Evolutionary conservation across 2,113 vertebrate genomes (phyloP), one percentile per base, ranked within the genome.

Genomic region (Cryptoleucopteryx plumbea): DNA sequence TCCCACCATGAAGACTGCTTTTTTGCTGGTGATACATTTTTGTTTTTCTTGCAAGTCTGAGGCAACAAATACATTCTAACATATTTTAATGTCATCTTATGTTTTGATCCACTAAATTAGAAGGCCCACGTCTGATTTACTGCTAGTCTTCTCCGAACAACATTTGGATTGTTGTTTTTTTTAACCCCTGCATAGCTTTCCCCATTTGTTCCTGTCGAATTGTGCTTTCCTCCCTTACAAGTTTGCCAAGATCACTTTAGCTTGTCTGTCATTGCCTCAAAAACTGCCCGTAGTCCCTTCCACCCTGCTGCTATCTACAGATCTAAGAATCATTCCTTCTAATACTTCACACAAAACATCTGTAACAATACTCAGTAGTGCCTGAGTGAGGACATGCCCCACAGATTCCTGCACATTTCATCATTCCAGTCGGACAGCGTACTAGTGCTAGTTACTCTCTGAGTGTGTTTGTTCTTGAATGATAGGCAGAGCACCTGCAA

Each of bases 391-490:
- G 55, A 21, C 29, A 21, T 1, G 19, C 4, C 27, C 8, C 22
- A 58, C 12, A 45, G 12, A 20, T 15, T 92, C 32, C 62, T 18
- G 11, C 11, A 11, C 16, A 19, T 36, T 77, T 80, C 62, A 88
- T 32, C 32, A 21, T 65, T 81, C 34, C 43, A 59, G 36, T 61
- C 9, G 34, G 53, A 72, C 12, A 38, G 15, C 1, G 2, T 7
- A 22, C 13, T 12, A 26, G 8, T 42, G 19, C 67, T 68, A 26
- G 52, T 36, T 74, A 72, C n/a, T 58, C 61, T 38, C 23, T 1
- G 6, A 59, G 10, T 27, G 50, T 0, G 2, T 43, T 70, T 20
- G 26, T 4, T 66, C 36, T 36, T 36, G 13, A 34, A 38, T 0
- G 1, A 77, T 12, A 84, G 36, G 18, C 32, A 66, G 17, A 62